Base-by-base conservation (phyloP, 2,888 invertebrate species). In the Luperina nickerlii region DNA sequence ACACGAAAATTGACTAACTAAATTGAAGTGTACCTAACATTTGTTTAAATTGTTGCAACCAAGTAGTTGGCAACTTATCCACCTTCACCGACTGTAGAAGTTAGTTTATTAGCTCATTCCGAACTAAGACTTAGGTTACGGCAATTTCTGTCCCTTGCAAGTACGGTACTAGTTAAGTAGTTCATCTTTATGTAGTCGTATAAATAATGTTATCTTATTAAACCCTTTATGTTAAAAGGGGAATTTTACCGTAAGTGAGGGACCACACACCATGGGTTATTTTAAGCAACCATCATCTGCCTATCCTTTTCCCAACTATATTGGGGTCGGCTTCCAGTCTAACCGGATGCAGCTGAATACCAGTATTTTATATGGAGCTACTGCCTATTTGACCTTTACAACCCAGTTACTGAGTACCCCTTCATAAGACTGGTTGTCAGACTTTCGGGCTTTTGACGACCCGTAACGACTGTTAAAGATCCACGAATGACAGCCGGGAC, bases 131-230 rank as follows among this genome's bases (percentile, higher is more conserved):
- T n/a, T 48, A 72, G n/a, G 24, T 54, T 32, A 67, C 57, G 20
- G 32, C 6, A 18, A 54, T 42, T 81, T 74, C 15, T n/a, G 74
- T 42, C 45, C 32, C 1, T 65, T 24, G 13, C 5, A 62, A 74
- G 15, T 42, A 63, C 18, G 32, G 20, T 15, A 66, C n/a, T 66
- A 32, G 5, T 77, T 57, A 18, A 79, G 45, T 54, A 63, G 63
- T 57, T 57, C n/a, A 79, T 48, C 54, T 57, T 65, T 57, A 65
- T 9, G 24, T 57, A 57, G 72, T 65, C 24, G 38, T 60, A 60
- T 62, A 20, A 27, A 74, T 62, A 63, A 82, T 54, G 67, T 77
- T 63, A 51, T 60, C 48, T 72, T 32, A 60, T 32, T 20, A 32
- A 66, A 66, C 24, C 65, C 63, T 38, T 81, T 63, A 45, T 15